phyloP scores from a whole-genome alignment of 2,797 vertebrate species.

The Pseudocheirus occidentalis region DNA sequence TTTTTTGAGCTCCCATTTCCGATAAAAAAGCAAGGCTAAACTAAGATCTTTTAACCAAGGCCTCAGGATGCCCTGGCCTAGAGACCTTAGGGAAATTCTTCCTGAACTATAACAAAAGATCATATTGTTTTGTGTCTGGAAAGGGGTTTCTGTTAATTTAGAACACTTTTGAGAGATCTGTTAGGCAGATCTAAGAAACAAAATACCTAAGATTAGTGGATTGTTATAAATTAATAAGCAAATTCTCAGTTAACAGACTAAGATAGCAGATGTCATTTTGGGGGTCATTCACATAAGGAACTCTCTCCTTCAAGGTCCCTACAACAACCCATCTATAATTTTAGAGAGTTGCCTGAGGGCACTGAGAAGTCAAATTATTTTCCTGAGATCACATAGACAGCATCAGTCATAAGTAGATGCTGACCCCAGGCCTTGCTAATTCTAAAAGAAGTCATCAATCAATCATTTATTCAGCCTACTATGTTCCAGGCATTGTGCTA shows the following conservation, averaged over 20 bases:
- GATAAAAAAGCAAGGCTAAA: constrained; percentile 22
- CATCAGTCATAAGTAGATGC: not conserved
- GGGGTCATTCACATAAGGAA: not conserved
- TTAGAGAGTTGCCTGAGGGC: not conserved
- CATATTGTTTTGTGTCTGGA: not conserved
- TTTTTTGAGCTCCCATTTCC: not conserved
- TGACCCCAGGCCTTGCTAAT: not conserved
- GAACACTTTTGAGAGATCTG: not conserved
- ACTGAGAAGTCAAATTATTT: not conserved
- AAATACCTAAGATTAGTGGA: not conserved
- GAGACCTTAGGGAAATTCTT: not conserved
- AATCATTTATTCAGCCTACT: not conserved
- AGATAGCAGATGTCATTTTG: not conserved
- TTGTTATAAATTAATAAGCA: not conserved
- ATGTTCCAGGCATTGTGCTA: not conserved
- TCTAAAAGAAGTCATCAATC: not conserved
- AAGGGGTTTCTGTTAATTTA: not conserved
- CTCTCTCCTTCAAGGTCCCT: not conserved
- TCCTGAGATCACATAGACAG: not conserved
- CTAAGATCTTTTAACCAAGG: constrained; percentile 8
- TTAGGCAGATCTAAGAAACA: not conserved
- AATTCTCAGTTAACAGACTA: constrained; percentile 34
- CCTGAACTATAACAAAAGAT: not conserved
- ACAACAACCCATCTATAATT: not conserved
- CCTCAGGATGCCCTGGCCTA: not conserved